phyloP scores from a whole-genome alignment of 2,113 vertebrate genomes.

The Phasianus colchicus region DNA sequence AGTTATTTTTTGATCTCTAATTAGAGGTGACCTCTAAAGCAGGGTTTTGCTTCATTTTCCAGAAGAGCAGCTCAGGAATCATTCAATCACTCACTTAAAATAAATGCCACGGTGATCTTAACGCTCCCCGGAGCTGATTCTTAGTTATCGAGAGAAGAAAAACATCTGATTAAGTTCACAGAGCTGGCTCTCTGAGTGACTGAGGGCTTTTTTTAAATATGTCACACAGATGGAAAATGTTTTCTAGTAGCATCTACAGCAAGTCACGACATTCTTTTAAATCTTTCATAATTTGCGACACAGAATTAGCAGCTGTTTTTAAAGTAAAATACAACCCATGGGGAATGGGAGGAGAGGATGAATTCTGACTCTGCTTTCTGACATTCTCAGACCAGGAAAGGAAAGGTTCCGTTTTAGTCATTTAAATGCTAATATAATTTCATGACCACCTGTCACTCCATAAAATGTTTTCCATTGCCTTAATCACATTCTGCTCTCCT shows the following conservation, averaged over 20 bases:
- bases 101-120: slow-evolving; percentile 3
- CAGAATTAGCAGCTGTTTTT: slow-evolving; percentile 75
- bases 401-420: slow-evolving; percentile 69
- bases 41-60: slow-evolving; percentile 40
- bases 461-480: slow-evolving; percentile 77
- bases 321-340: slow-evolving; percentile 60
- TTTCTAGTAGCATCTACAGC: slow-evolving; percentile 67
- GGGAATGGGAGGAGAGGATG: slow-evolving; percentile 43
- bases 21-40: slow-evolving; percentile 66
- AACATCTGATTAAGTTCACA: slow-evolving; percentile 26
- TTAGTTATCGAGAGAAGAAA: slow-evolving; percentile 30
- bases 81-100: slow-evolving; percentile 42
- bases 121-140: slow-evolving; percentile 26
- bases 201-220: slow-evolving; percentile 31
- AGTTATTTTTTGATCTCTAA: slow-evolving; percentile 69
- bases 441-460: slow-evolving; percentile 75
- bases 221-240: slow-evolving; percentile 72
- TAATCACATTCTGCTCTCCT: slow-evolving; percentile 75
- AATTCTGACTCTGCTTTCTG: slow-evolving; percentile 61
- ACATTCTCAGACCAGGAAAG: slow-evolving; percentile 61
- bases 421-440: slow-evolving; percentile 80
- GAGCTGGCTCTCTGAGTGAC: slow-evolving; percentile 49
- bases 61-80: slow-evolving; percentile 45
- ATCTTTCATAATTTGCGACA: slow-evolving; percentile 54
- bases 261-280: slow-evolving; percentile 31